Evolutionary conservation across 2,888 invertebrate species (phyloP).

Genomic region (Halictus quadricinctus): DNA sequence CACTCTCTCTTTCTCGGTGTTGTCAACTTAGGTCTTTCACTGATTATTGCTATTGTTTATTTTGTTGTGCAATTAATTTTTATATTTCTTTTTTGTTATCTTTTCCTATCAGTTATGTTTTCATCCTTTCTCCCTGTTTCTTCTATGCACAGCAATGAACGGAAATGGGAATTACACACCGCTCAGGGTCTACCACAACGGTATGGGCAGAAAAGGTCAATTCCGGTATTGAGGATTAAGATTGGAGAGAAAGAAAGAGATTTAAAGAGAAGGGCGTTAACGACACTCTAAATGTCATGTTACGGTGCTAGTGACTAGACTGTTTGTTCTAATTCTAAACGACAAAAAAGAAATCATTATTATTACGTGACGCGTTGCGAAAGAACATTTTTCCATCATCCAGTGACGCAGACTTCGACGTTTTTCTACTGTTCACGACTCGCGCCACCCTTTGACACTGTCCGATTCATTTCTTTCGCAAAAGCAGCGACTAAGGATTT

Average conservation of each 20-base stretch:
- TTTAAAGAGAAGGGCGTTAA: slow-evolving; percentile 24
- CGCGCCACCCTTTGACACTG: slow-evolving; percentile 24
- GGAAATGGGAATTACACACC: slow-evolving; percentile 90
- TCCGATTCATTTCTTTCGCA: slow-evolving; percentile 30
- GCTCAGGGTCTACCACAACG: slow-evolving; percentile 91
- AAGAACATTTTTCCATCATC: slow-evolving; percentile 15
- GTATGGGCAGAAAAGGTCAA: slow-evolving; percentile 90
- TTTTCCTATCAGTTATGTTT: slow-evolving; percentile 10
- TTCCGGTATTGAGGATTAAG: slow-evolving; percentile 87
- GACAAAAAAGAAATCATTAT: slow-evolving; percentile 33
- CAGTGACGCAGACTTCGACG: slow-evolving; percentile 27
- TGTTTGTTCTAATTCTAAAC: slow-evolving; percentile 37
- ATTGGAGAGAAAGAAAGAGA: slow-evolving; percentile 11
- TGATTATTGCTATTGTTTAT: background rate
- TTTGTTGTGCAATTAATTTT: background rate
- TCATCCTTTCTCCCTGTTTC: slow-evolving; percentile 30
- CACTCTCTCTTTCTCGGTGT: background rate
- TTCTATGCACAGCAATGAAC: slow-evolving; percentile 85
- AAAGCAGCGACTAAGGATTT: slow-evolving; percentile 30
- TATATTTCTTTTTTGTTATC: background rate
- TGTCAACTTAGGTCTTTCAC: slow-evolving; percentile 10
- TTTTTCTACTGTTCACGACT: slow-evolving; percentile 21
- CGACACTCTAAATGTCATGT: slow-evolving; percentile 46
- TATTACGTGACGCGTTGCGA: slow-evolving; percentile 42
- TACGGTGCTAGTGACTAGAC: slow-evolving; percentile 58